These are phyloP conservation scores for Nannobrachium achirus DNA, from an alignment of 2,113 vertebrate genomes.

Conservation along the genomic window DNA sequence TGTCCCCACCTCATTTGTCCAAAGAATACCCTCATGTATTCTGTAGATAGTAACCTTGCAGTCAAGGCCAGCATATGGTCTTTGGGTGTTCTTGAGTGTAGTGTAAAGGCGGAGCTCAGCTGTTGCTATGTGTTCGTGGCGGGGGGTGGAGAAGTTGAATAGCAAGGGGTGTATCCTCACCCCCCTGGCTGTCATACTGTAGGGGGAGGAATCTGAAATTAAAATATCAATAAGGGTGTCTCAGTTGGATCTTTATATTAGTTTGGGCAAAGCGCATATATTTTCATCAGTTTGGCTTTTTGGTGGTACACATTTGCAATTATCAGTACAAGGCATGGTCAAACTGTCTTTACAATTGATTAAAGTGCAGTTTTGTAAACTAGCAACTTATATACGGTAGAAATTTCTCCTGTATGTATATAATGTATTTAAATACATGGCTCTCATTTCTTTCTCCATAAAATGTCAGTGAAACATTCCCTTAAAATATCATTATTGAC, in stretches of 20 bases:
- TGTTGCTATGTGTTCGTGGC: constrained; percentile 86
- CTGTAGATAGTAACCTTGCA: constrained; percentile 90
- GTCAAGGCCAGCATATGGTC: constrained; percentile 77
- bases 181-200: constrained; percentile 72
- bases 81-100: constrained; percentile 80
- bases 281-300: neutral
- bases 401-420: neutral
- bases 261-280: neutral
- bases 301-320: neutral
- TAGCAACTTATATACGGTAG: neutral
- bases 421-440: neutral
- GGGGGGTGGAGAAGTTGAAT: constrained; percentile 92
- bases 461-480: neutral
- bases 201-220: constrained; percentile 84
- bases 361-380: neutral
- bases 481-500: neutral
- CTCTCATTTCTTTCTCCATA: no score
- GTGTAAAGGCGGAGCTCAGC: constrained; percentile 91
- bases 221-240: constrained; percentile 46
- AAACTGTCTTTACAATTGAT: neutral
- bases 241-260: constrained; percentile 24
- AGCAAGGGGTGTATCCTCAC: constrained; percentile 86
- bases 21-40: constrained; percentile 59
- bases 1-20: constrained; percentile 61
- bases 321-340: no score